Percentiles rank a stretch among this genome's conserved stretches.
Conservation (phyloP, 1,140 invertebrate genomes). For the Geopemphigus sp. region DNA sequence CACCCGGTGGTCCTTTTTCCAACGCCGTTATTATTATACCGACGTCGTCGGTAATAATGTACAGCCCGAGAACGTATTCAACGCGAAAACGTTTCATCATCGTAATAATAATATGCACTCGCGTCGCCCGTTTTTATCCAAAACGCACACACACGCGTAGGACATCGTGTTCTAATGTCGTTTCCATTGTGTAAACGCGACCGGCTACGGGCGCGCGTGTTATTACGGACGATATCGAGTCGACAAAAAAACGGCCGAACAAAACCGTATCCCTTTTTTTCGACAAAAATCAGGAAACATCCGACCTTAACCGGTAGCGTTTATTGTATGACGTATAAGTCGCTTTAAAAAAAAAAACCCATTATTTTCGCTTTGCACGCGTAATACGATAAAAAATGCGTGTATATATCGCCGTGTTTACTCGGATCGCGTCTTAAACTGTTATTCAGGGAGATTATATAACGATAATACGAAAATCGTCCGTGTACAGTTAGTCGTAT, state of each 20-base stretch:
- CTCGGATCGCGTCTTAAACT: not conserved
- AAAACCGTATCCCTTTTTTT: not conserved
- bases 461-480: not conserved
- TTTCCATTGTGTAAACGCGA: not conserved
- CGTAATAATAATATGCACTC: not conserved
- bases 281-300: constrained; percentile 34
- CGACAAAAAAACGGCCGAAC: not conserved
- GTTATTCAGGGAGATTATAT: not conserved
- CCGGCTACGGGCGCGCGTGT: no score
- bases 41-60: not conserved
- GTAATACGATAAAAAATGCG: not conserved
- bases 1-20: constrained; percentile 34
- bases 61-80: constrained; percentile 3
- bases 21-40: not conserved
- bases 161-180: not conserved
- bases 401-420: not conserved
- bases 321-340: not conserved
- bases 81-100: not conserved
- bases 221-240: not conserved
- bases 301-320: constrained; percentile 13
- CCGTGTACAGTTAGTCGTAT: not conserved
- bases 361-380: not conserved
- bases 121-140: not conserved
- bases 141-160: not conserved
- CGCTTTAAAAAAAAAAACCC: constrained; percentile 3